Evolutionary conservation across 2,797 vertebrate species (phyloP), one percentile per base, ranked within the genome.

Genomic region (Telmatherina bonti): DNA sequence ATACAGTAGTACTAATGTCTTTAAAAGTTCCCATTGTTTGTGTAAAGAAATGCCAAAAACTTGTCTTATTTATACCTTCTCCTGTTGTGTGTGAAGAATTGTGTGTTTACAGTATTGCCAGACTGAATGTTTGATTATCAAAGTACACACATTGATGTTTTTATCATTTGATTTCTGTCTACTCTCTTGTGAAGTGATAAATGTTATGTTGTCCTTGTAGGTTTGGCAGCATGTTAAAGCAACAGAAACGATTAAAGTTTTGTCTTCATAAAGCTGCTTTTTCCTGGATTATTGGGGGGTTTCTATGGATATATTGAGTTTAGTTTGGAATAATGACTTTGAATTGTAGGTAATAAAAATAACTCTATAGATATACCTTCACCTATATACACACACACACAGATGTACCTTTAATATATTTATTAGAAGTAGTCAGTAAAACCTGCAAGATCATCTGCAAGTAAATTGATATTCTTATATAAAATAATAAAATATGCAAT

Each of bases 111-210:
- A 79, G 38, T 66, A 82, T 74, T 62, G 72, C 59, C 76, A 9
- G 67, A 58, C 72, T 86, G 77, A 88, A 89, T 88, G 86, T 91
- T 54, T 67, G 24, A 74, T 66, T 72, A 70, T 86, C 56, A 82
- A 79, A 78, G 29, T 59, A 80, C 62, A 83, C 61, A 72, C 62
- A 66, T 68, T n/a, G 76, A 64, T 85, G 82, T 76, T 81, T 64
- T 79, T 60, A 49, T 67, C 3, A 10, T 20, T 35, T 53, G 2
- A 31, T 71, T 79, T 71, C 49, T 72, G 58, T 76, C 26, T 67
- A 4, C 72, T 72, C 49, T 67, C 15, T 62, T 73, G 68, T 78
- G 53, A 77, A 64, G 56, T 67, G 59, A 61, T 72, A 74, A 55
- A 80, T 70, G 68, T 68, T 69, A 10, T 31, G 0, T 31, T 33